Base-by-base conservation (phyloP, 2,888 invertebrate species). In the Pachycephus smyrnensis region DNA sequence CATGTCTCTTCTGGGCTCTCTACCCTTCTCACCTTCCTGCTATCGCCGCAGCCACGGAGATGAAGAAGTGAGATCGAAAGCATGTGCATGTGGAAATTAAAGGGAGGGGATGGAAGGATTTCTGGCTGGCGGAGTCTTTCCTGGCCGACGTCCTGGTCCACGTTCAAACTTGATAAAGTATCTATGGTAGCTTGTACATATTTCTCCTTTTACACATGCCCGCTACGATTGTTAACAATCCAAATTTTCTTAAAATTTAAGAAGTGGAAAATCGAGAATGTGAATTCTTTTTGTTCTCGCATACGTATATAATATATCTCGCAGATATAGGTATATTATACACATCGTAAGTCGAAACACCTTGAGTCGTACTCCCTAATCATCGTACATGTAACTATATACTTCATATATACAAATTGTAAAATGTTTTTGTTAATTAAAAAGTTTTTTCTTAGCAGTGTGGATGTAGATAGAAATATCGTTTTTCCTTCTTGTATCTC, bases 381-480 rank as follows among this genome's bases (percentile, higher is more conserved):
- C 68, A 68, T 77, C 33, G 77, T 80, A 85, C 80, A 82, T 83
- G 83, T 79, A 86, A n/a, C 82, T 84, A 86, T 87, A 88, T 89
- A 87, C 79, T 89, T 88, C 85, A 88, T 89, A 90, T 90, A 85
- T 90, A 90, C 89, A 90, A 90, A 90, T 90, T 89, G 89, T 89
- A 90, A 90, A 90, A 90, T 89, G 85, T 86, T 80, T 55, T 88
- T 85, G 84, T 88, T 87, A 88, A 89, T 89, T 86, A 87, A 89
- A 88, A 88, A 86, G 78, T 86, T 76, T 71, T 78, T 75, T 75
- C 78, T 79, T 76, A 83, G 80, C 83, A 83, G 77, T 82, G 82
- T 82, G 81, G 82, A 85, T 78, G 80, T 78, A 83, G 80, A 81
- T 82, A 55, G 40, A 55, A 55, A 82, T 83, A 80, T 73, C 75